A percentile compares a stretch with the other conserved stretches of the same genome.
Evolutionary conservation across 1,140 invertebrate species (phyloP).

Genomic region (Grapholita molesta): DNA sequence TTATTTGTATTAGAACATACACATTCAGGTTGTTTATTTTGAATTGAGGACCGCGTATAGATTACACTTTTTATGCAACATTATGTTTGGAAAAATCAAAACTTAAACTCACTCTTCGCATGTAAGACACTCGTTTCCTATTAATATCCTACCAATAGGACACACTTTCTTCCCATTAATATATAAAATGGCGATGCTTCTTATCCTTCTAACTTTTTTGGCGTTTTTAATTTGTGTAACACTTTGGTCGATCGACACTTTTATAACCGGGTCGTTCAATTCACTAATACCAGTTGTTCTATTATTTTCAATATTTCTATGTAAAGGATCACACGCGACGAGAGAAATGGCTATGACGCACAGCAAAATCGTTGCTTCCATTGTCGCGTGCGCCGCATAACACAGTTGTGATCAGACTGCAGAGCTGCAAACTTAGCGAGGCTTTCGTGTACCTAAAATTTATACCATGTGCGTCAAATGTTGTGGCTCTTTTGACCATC

Average conservation of each 20-base stretch:
- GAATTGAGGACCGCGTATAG: too few relatives aligned
- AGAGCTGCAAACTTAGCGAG: background rate
- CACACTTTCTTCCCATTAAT: background rate
- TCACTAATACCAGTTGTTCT: background rate
- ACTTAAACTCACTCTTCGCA: background rate
- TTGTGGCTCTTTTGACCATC: too few relatives aligned
- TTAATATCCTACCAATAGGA: background rate
- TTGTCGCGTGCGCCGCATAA: background rate
- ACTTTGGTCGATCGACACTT: background rate
- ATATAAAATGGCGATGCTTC: background rate
- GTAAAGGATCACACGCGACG: background rate
- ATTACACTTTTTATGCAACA: too few relatives aligned
- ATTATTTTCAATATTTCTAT: background rate
- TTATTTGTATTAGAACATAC: too few relatives aligned
- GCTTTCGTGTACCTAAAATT: background rate
- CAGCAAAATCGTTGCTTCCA: background rate
- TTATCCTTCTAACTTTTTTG: background rate
- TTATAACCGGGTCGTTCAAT: background rate
- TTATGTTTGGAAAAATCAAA: background rate
- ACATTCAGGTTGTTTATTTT: background rate
- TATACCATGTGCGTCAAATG: background rate
- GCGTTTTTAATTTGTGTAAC: background rate
- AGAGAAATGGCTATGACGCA: background rate
- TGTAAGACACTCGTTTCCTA: background rate
- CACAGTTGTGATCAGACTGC: background rate